Base-by-base conservation (phyloP, 1,140 invertebrate species). In the Drepana arcuata region DNA sequence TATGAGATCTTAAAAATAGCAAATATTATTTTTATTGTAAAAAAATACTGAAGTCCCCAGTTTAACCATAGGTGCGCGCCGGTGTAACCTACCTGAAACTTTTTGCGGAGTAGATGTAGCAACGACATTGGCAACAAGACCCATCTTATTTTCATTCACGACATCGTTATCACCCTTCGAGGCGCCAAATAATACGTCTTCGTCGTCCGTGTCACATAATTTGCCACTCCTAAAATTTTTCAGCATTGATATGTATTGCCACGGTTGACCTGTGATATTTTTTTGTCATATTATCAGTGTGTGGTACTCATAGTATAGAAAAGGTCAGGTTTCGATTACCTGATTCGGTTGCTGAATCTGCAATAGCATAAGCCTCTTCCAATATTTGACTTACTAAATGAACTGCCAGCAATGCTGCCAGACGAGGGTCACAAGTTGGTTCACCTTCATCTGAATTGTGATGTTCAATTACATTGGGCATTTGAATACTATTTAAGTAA, bases 351-450 rank as follows among this genome's bases (percentile, higher is more conserved):
- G 61, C 63, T 34, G 61, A 54, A 38, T 74, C 71, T 9, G 57
- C 63, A 36, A 81, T 71, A 29, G 65, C 51, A 41, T 50, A 66
- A 2, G 73, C 77, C 56, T 81, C 77, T 14, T 81, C 64, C 26
- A 81, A 53, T 2, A 81, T 56, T 44, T 78, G 72, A 16, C 54
- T 61, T n/a, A 81, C 68, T 13, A 81, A 46, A 43, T 70, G 63
- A 2, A 63, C 49, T 16, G 73, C 77, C 12, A 66, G 34, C 18
- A 67, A 34, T 7, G 51, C 54, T 10, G 64, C 67, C 10, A 55
- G 23, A 7, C 48, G 43, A 7, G 57, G 35, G 10, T 70, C 56
- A 18, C 38, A 41, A n/a, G 41, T 33, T 14, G 13, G 18, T 7
- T 59, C 50, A 2, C 33, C 39, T 12, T 50, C 34, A 11, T 30